Evolutionary conservation across 2,888 invertebrate genomes (phyloP), one percentile per base, ranked within the genome.

Genomic region (Drosophila incognita): DNA sequence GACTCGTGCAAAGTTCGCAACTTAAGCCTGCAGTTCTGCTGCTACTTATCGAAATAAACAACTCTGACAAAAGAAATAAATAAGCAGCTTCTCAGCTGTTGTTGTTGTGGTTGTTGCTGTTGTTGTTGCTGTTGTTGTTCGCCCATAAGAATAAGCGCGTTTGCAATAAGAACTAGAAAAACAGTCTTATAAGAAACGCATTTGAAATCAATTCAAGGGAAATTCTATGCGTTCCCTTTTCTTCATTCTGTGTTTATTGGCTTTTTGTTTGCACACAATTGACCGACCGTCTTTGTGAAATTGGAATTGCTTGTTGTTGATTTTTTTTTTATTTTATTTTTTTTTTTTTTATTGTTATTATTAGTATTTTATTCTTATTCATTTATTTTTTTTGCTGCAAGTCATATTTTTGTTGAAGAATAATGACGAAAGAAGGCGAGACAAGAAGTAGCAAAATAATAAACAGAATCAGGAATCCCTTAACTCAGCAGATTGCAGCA

Each of bases 141-240:
- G 29, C 35, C 42, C 13, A 62, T 7, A 36, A 24, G 24, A n/a
- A 62, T 10, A 58, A 42, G 48, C 48, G 27, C 15, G 5, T 49
- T 29, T 29, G 29, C 51, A 21, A 54, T 5, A n/a, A 38, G 13
- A 24, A 48, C 15, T n/a, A 57, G 62, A 59, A 71, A 58, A 51
- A 66, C 11, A 70, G 54, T 64, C 62, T 42, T 59, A 82, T 52
- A 69, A 63, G 58, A 69, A 70, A 72, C 69, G 66, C 73, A 83
- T 77, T 81, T 70, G 65, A 77, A 79, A 77, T 77, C 71, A 67
- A 82, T 80, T 79, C 70, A 70, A 61, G 59, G 71, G 61, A 79
- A 71, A 83, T 62, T 66, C 71, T 46, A 48, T 74, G 33, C 54
- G 42, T 66, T 63, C n/a, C 46, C 56, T 58, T 61, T 70, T n/a